Evolutionary conservation across 1,140 invertebrate genomes (phyloP), one percentile per base, ranked within the genome.

Genomic region (Zophobas atratus): DNA sequence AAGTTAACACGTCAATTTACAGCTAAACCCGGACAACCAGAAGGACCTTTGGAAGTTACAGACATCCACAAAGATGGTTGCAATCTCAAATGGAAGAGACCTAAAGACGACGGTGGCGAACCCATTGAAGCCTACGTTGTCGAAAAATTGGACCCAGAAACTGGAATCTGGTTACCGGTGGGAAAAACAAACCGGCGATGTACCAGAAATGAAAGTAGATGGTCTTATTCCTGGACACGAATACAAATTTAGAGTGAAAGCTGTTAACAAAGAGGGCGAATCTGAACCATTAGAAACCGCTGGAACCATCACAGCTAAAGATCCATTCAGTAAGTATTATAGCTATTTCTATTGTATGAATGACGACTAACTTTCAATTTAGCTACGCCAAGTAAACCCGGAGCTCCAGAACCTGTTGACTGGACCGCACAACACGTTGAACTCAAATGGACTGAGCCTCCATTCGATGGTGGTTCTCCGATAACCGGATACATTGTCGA

Each of bases 201-300:
- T 92, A 43, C 94, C 96, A 4, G 95, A 97, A 86, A 93, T 96
- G 90, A 94, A 95, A 86, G 96, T 98, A 0, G 93, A 94, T 77
- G 95, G 95, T 34, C 86, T 97, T 46, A 95, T 94, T 76, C 94
- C 97, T 76, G 98, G 97, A 75, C 96, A 99, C 85, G 96, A 98
- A 84, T 99, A 99, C 87, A 96, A 98, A 88, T 99, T 99, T 92
- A 91, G 98, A 75, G 98, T 99, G 0, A 98, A 97, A 84, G 98
- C 98, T 5, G 88, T 99, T 4, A 99, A 99, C 86, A 97, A 96
- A 82, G 96, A 99, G 88, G 98, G 98, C 48, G 96, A 97, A 88
- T 98, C 97, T 32, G 96, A 99, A 85, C 97, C 97, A n/a, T 88
- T 99, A 34, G 96, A 97, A 86, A 98, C 97, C 8, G 91, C 95